Base-by-base conservation (phyloP, 2,888 invertebrate species). In the Epiblema foenella region DNA sequence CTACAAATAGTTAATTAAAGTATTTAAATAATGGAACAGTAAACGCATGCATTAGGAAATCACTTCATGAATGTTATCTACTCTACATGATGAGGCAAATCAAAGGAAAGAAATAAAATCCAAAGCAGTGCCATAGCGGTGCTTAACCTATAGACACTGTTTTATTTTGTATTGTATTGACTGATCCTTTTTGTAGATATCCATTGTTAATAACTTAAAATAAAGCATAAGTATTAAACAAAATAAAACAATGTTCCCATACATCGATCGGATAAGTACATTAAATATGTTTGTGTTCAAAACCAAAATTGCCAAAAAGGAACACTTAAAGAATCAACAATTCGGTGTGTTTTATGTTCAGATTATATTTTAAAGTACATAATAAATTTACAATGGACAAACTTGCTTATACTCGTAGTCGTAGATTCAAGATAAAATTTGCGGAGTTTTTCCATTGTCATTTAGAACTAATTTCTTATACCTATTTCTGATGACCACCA, bases 41-140 rank as follows among this genome's bases (percentile, higher is more conserved):
- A 62, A 63, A 56, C 10, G 37, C 70, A 70, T 70, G 70, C 70
- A 59, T 54, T 66, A 24, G 29, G 42, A 46, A 63, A 46, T 65
- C 37, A 51, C 33, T 18, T 62, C n/a, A 60, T 71, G 66, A 70
- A 46, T 37, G 46, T 12, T 66, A 66, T 59, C 64, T 69, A 69
- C 51, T 39, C 77, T 72, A 74, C 46, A 89, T 89, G 89, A 87
- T 89, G 89, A 83, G 74, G 92, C 90, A 92, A 91, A 85, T 82
- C 5, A 91, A 75, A 72, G 72, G 71, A 68, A 76, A 54, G 70
- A 88, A 87, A 82, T 75, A 73, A 83, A 85, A 82, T 75, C 67
- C 68, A 74, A 85, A 91, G 92, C 93, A 81, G 91, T 91, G 91
- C 89, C 82, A 81, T 81, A 91, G 91, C 93, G 78, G 91, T 91